These are phyloP conservation scores for Idaea aversata DNA, from an alignment of 2,888 invertebrate genomes.

Conservation along the genomic window DNA sequence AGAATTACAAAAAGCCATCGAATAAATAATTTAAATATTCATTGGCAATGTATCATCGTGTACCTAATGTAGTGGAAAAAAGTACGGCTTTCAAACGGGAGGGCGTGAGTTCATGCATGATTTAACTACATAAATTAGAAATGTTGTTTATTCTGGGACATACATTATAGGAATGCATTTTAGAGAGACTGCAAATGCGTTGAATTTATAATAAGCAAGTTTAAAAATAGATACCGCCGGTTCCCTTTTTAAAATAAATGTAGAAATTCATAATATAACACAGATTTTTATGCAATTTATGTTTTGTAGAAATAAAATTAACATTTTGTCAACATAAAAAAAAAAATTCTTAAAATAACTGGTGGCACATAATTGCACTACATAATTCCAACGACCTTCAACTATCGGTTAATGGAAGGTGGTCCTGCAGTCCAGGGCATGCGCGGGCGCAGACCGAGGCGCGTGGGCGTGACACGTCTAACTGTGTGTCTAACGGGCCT, in stretches of 20 bases:
- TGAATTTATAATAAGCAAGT: not conserved
- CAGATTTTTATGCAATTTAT: too few relatives aligned
- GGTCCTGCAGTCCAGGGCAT: conserved; percentile 45
- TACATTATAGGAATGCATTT: not conserved
- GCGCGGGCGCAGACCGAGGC: conserved; percentile 30
- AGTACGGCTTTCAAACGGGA: not conserved
- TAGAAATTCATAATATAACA: too few relatives aligned
- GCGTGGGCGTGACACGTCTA: conserved; percentile 44
- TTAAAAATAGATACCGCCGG: not conserved
- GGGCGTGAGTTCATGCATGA: not conserved
- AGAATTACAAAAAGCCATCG: conserved; percentile 15
- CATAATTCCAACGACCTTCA: conserved; percentile 28
- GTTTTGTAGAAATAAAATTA: too few relatives aligned
- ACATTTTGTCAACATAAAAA: not conserved
- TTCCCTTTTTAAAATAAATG: too few relatives aligned
- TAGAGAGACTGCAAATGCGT: not conserved
- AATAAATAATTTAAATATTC: not conserved
- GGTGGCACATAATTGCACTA: too few relatives aligned
- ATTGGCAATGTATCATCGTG: not conserved
- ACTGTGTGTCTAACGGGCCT: conserved; percentile 37
- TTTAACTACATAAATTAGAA: not conserved
- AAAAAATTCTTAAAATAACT: not conserved
- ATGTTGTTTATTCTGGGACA: not conserved
- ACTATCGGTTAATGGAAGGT: conserved; percentile 37
- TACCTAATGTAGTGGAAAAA: not conserved